These are phyloP conservation scores for Coenonympha glycerion DNA, from an alignment of 2,888 invertebrate species.

Conservation along the genomic window DNA sequence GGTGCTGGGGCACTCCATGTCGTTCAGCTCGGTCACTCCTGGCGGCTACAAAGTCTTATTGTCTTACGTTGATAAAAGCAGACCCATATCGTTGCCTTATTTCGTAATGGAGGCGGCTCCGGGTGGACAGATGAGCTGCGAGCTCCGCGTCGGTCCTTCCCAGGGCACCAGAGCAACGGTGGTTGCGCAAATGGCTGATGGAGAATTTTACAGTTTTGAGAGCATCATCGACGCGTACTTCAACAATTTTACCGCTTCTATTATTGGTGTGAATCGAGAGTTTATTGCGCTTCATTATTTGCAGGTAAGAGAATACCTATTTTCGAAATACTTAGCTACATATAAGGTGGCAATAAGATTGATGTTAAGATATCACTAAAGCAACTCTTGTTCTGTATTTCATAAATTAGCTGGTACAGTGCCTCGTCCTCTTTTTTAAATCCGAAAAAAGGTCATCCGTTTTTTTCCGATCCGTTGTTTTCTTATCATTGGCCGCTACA, in stretches of 20 bases:
- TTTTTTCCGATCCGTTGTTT: too few species aligned
- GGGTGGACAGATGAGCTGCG: slow-evolving; percentile 66
- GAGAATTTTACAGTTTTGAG: slow-evolving; percentile 61
- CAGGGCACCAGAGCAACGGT: slow-evolving; percentile 53
- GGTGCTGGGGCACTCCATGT: slow-evolving; percentile 59
- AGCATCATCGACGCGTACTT: slow-evolving; percentile 64
- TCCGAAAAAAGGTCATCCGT: too few species aligned
- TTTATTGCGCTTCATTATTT: slow-evolving; percentile 66
- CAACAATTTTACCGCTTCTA: slow-evolving; percentile 53
- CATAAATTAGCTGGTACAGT: too few species aligned
- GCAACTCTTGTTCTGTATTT: too few species aligned
- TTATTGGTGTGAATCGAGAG: slow-evolving; percentile 65
- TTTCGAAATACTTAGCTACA: too few species aligned
- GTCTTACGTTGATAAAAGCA: slow-evolving; percentile 56
- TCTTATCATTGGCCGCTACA: too few species aligned
- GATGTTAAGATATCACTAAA: too few species aligned
- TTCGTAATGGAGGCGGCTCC: slow-evolving; percentile 70
- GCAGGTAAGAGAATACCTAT: slow-evolving; percentile 42
- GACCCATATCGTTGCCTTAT: slow-evolving; percentile 51
- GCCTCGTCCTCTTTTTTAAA: too few species aligned
- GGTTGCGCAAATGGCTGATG: slow-evolving; percentile 60
- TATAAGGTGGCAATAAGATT: too few species aligned
- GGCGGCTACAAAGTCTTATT: slow-evolving; percentile 64
- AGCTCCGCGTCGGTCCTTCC: slow-evolving; percentile 59
- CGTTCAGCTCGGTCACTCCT: slow-evolving; percentile 68